A percentile compares a stretch with the other conserved stretches of the same genome.
Evolutionary conservation across 2,888 invertebrate species (phyloP).

Genomic region (Mesorhabditis spiculigera): DNA sequence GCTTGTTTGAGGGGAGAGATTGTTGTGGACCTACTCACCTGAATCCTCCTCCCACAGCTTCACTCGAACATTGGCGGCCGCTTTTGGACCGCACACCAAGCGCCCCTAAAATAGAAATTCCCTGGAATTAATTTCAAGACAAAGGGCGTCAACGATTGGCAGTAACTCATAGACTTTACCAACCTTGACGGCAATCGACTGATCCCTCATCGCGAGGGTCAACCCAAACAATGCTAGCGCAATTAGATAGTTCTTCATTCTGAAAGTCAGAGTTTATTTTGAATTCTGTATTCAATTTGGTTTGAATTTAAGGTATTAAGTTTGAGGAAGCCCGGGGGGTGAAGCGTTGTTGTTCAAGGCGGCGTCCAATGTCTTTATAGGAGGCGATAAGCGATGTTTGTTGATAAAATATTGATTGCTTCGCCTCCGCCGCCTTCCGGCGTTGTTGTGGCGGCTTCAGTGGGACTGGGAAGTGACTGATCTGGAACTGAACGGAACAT

Average conservation of each 20-base stretch:
- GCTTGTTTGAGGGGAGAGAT: not conserved
- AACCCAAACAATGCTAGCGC: slow-evolving; percentile 15
- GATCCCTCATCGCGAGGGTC: slow-evolving; percentile 37
- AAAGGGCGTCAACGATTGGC: too few species aligned
- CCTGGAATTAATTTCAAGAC: too few species aligned
- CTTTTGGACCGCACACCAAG: slow-evolving; percentile 33
- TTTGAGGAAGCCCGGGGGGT: too few species aligned
- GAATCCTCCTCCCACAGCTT: slow-evolving; percentile 47
- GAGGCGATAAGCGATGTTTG: too few species aligned
- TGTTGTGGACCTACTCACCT: slow-evolving; percentile 13
- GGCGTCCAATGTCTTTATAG: too few species aligned
- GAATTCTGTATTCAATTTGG: not conserved
- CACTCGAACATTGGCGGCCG: slow-evolving; percentile 34
- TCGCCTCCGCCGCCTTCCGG: too few species aligned
- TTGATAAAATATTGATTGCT: too few species aligned
- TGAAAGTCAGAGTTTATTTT: slow-evolving; percentile 9
- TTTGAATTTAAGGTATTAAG: not conserved
- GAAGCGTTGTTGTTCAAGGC: too few species aligned
- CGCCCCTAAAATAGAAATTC: slow-evolving; percentile 27
- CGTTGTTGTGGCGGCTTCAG: too few species aligned
- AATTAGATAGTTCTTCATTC: slow-evolving; percentile 13
- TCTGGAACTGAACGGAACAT: too few species aligned
- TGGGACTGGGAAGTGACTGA: too few species aligned
- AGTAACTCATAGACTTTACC: not conserved
- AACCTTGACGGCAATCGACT: slow-evolving; percentile 36